Evolutionary conservation across 2,797 vertebrate species (phyloP), one percentile per base, ranked within the genome.

Genomic region (Sebastes iracundus): DNA sequence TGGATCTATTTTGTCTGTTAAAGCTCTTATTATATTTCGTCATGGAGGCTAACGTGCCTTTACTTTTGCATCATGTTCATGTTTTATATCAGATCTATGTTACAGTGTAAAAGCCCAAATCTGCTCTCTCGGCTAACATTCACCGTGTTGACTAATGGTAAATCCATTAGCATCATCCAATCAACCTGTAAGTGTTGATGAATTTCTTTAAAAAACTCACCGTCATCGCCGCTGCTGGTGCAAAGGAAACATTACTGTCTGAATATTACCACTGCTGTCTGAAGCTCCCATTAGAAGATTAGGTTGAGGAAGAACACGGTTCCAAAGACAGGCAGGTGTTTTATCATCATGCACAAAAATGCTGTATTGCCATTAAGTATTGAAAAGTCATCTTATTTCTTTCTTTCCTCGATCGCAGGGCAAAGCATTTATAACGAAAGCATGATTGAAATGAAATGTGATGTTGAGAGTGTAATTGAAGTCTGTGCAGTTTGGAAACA

Each of bases 301-400:
- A 46, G 42, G 42, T 46, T 46, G 42, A 18, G 49, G 20, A 52
- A 52, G 49, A n/a, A 20, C 49, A 52, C 49, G 20, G 20, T 52
- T 52, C 49, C 49, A 52, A 52, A 52, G 49, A 52, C 49, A 46
- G 20, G 49, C 49, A 20, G 49, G 20, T 52, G 77, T 75, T 85
- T 68, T 68, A 66, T 64, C 3, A 42, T 70, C 55, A 70, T 61
- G 35, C 69, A 64, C 75, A 83, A 84, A 84, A 70, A 78, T 60
- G 53, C 62, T 70, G 33, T 81, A 35, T 62, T 68, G 32, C 46
- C 67, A 22, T 72, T 13, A 11, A 62, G 68, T 87, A 23, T 85
- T 71, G 23, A 42, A 82, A 61, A 32, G n/a, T 49, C n/a, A 33
- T 64, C 42, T 9, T 63, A 55, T 67, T 79, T 7, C 30, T 74